A percentile compares a stretch with the other conserved stretches of the same genome.
Evolutionary conservation across 2,888 invertebrate genomes (phyloP).

Genomic region (Phyto melanocephala): DNA sequence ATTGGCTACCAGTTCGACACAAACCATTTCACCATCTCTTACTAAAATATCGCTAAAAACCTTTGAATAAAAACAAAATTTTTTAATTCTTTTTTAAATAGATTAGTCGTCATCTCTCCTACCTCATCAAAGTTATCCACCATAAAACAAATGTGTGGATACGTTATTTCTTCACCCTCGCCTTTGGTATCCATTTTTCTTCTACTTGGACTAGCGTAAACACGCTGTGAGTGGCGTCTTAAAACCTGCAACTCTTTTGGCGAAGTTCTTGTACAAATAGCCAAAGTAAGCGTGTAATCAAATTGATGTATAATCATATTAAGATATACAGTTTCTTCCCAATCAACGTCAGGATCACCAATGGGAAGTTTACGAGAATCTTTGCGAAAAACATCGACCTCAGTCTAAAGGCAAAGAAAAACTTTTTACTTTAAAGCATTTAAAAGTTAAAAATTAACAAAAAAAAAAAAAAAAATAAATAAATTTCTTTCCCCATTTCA

Average conservation of each 20-base stretch:
- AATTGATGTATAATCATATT: slow-evolving; percentile 99
- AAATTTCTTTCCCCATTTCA: too few species aligned
- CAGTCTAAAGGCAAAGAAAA: slow-evolving; percentile 83
- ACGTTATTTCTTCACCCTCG: slow-evolving; percentile 98
- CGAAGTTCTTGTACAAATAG: slow-evolving; percentile 98
- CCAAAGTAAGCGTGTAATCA: slow-evolving; percentile 97
- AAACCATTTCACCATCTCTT: slow-evolving; percentile 98
- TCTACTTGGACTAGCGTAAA: slow-evolving; percentile 98
- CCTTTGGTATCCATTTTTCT: slow-evolving; percentile 99
- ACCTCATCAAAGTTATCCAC: slow-evolving; percentile 99
- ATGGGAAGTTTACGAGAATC: slow-evolving; percentile 98
- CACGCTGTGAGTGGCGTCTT: slow-evolving; percentile 93
- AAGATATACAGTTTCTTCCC: slow-evolving; percentile 99
- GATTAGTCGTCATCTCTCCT: too few species aligned
- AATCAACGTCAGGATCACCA: slow-evolving; percentile 97
- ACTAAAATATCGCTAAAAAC: slow-evolving; percentile 98
- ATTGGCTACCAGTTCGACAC: slow-evolving; percentile 96
- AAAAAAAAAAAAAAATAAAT: too few species aligned
- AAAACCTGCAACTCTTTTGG: slow-evolving; percentile 98
- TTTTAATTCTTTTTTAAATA: too few species aligned
- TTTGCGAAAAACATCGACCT: slow-evolving; percentile 97
- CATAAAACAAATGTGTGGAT: slow-evolving; percentile 99
- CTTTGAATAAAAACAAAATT: slow-evolving; percentile 80
- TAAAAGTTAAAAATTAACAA: too few species aligned
- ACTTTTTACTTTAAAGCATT: too few species aligned